A percentile compares a stretch with the other conserved stretches of the same genome.
phyloP scores from a whole-genome alignment of 2,113 vertebrate genomes.

The Brachirus orientalis region DNA sequence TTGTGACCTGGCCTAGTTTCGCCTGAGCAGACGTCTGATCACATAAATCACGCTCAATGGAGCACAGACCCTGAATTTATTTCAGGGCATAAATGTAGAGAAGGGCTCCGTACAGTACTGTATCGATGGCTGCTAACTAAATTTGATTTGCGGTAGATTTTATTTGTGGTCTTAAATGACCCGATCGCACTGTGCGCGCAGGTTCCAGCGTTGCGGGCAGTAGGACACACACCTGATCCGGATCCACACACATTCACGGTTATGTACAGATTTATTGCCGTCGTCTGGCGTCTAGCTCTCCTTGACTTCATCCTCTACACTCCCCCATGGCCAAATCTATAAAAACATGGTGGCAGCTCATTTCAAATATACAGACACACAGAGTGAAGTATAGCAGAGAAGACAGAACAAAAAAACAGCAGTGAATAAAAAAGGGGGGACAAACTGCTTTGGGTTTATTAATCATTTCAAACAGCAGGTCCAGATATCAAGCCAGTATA shows the following conservation, averaged over 20 bases:
- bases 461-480: constrained; percentile 15
- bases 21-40: constrained; percentile 20
- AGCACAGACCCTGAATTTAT: constrained; percentile 5
- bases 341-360: constrained; percentile 48
- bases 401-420: no score
- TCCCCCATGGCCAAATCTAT: constrained; percentile 61
- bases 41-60: constrained; percentile 22
- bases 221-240: constrained; percentile 46
- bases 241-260: constrained; percentile 7
- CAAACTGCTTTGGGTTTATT: no score
- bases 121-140: not conserved
- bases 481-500: not conserved
- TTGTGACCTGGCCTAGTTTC: constrained; percentile 26
- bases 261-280: constrained; percentile 57
- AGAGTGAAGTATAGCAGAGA: not conserved
- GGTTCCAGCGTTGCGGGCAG: no score
- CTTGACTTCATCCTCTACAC: constrained; percentile 50
- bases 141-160: not conserved
- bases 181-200: no score
- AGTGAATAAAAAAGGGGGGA: no score
- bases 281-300: constrained; percentile 45
- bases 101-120: not conserved
- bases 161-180: no score
- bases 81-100: not conserved
- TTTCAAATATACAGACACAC: constrained; percentile 43